Percentiles rank a stretch among this genome's conserved stretches.
Conservation (phyloP, 1,140 invertebrate species). For the Hypsibius dujardini region DNA sequence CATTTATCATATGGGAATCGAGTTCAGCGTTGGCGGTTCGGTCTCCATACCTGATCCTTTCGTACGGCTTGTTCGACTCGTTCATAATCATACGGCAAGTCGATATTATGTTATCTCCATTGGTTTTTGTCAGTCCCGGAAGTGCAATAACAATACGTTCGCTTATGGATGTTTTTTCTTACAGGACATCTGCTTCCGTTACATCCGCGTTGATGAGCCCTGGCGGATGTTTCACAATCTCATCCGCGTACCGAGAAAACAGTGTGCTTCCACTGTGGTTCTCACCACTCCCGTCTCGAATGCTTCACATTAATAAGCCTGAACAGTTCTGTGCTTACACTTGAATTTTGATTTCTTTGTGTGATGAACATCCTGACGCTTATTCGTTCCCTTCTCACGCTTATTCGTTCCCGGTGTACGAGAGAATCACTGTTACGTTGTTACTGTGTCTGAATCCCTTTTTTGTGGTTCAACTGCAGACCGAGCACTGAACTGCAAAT, state of each 20-base stretch:
- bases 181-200: background rate
- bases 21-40: constrained; percentile 13
- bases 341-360: no score
- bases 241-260: background rate
- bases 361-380: no score
- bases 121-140: background rate
- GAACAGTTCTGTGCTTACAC: no score
- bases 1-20: constrained; percentile 8
- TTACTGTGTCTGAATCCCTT: no score
- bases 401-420: no score
- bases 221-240: constrained; percentile 11
- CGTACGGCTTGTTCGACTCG: background rate
- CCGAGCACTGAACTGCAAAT: no score
- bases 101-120: no score
- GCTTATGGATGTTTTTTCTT: background rate
- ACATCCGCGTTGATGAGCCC: constrained; percentile 13
- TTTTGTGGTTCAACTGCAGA: no score
- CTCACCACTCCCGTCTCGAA: background rate
- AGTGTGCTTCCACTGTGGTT: background rate
- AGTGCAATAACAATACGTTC: background rate
- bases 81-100: no score
- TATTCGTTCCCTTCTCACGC: no score
- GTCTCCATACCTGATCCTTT: constrained; percentile 7
- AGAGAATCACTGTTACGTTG: no score
- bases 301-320: no score